Evolutionary conservation across 2,888 invertebrate genomes (phyloP).

Genomic region (Fragum fragum): DNA sequence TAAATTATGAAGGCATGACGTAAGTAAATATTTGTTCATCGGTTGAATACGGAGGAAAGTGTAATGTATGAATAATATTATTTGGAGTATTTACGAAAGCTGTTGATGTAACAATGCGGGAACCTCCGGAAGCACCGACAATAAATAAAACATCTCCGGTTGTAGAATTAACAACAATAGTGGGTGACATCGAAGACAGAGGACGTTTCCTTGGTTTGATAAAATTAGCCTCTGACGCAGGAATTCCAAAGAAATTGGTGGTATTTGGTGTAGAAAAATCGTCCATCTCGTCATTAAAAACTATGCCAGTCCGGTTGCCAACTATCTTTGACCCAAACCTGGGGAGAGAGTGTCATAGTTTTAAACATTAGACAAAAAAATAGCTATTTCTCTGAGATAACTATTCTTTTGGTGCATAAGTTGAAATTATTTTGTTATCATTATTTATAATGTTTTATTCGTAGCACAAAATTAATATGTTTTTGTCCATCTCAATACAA

Average conservation of each 20-base stretch:
- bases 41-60: no score
- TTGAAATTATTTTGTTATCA: no score
- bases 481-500: no score
- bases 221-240: conserved; percentile 94
- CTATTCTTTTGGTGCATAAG: no score
- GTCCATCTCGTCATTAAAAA: conserved; percentile 97
- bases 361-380: no score
- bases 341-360: conserved; percentile 81
- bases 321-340: conserved; percentile 93
- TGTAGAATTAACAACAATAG: conserved; percentile 91
- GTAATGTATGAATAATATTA: no score
- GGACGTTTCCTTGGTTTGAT: conserved; percentile 94
- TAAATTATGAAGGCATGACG: no score
- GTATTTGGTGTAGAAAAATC: conserved; percentile 93
- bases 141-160: conserved; percentile 90
- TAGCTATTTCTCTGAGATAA: no score
- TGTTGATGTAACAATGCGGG: conserved; percentile 94
- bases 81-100: no score
- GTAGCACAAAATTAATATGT: no score
- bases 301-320: conserved; percentile 90
- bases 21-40: no score
- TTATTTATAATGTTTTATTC: no score
- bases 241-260: conserved; percentile 84
- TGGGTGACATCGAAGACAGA: conserved; percentile 96
- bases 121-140: conserved; percentile 96